These are phyloP conservation scores for Julus scanicus DNA, from an alignment of 2,888 invertebrate species.

Conservation along the genomic window DNA sequence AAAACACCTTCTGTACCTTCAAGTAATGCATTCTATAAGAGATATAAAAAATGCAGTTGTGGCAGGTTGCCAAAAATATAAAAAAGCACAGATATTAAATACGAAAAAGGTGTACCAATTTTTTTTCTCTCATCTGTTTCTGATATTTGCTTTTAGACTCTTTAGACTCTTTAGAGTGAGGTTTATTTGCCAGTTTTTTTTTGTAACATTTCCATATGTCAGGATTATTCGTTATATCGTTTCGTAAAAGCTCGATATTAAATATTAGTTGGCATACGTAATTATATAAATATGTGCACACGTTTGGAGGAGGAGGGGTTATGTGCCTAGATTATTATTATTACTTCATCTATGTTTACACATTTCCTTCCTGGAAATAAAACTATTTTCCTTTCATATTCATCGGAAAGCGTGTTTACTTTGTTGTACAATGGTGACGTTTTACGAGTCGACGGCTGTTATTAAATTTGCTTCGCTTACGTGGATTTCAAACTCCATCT, in stretches of 20 bases:
- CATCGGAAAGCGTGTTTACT: constrained; percentile 33
- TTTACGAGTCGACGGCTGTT: constrained; percentile 7
- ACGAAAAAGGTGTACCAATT: not conserved
- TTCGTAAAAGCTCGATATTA: constrained; percentile 23
- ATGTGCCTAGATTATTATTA: constrained; percentile 11
- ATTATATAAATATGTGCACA: constrained; percentile 24
- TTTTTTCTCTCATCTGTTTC: too few relatives aligned
- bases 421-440: constrained; percentile 33
- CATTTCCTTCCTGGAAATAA: constrained; percentile 33
- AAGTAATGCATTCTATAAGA: not conserved
- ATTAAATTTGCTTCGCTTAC: constrained; percentile 9
- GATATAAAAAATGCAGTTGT: not conserved
- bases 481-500: constrained; percentile 11
- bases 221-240: not conserved
- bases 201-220: not conserved
- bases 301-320: not conserved
- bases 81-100: not conserved
- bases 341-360: constrained; percentile 28
- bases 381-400: constrained; percentile 28
- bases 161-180: not conserved
- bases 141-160: too few relatives aligned
- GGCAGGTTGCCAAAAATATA: not conserved
- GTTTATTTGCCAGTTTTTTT: not conserved
- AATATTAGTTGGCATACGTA: constrained; percentile 33
- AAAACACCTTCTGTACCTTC: not conserved